Base-by-base conservation (phyloP, 2,113 vertebrate genomes). In the Chionodraco myersi region DNA sequence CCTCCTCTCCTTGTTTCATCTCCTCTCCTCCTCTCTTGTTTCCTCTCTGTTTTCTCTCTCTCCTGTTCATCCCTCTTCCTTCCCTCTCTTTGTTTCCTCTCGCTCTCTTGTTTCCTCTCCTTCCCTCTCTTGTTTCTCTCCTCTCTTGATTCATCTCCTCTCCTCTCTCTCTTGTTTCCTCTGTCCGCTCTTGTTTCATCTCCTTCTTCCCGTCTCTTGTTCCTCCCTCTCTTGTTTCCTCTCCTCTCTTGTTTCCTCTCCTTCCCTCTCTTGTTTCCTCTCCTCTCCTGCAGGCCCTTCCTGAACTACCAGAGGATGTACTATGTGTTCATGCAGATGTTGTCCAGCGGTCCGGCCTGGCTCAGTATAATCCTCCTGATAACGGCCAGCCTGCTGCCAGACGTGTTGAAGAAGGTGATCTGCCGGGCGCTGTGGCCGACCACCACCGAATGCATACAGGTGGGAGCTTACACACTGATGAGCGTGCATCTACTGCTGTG, bases 261-360 rank as follows among this genome's bases (percentile, higher is more conserved):
- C 21, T 21, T 21, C 21, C 1, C 15, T 10, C 15, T 13, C 2
- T 9, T 3, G 10, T 21, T 18, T 23, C 30, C 34, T 60, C n/a
- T 63, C 6, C 44, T 15, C 44, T 65, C 48, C 48, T 13, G 1
- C 85, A 99, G 98, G 98, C 98, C 98, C 3, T 99, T 99, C 95
- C 96, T 99, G 90, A 98, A 96, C 94, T 99, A 99, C 88, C 98
- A 99, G 94, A 95, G 97, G 92, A 99, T 99, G 98, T 99, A 99
- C 95, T 98, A 98, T 0, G 97, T 99, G 74, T 99, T 99, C 93
- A 96, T 99, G 87, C 97, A 98, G 94, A 98, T 99, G 97, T 83
- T 99, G 80, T 97, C 97, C 72, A 97, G 97, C 5, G 98, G 97
- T 54, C 98, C 98, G 0, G 97, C 97, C 0, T 99, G 98, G 98